Evolutionary conservation across 2,113 vertebrate genomes (phyloP).

Genomic region (Damaliscus lunatus): DNA sequence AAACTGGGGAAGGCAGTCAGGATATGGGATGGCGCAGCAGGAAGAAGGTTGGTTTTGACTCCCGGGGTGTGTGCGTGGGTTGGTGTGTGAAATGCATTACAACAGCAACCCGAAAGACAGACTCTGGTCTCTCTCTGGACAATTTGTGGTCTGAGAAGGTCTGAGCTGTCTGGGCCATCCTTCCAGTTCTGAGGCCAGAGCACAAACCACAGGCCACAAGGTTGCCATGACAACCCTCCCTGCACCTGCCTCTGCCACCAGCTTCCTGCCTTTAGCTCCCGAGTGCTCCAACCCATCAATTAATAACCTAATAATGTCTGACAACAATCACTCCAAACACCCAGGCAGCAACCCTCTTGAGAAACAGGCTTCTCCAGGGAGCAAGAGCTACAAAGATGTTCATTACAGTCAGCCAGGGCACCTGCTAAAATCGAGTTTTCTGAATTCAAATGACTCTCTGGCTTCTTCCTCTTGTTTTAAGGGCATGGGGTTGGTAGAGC

Average conservation of each 20-base stretch:
- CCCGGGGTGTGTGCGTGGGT: neutral
- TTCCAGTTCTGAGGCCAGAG: neutral
- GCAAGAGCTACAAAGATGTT: neutral
- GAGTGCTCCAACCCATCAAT: neutral
- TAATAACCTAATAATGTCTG: slow-evolving; percentile 42
- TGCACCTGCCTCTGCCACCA: neutral
- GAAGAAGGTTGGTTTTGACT: neutral
- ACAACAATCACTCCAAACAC: slow-evolving; percentile 2
- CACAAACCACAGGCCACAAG: neutral
- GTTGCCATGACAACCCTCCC: slow-evolving; percentile 26
- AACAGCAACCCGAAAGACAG: neutral
- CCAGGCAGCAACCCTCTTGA: neutral
- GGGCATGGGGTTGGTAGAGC: neutral
- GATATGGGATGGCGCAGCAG: neutral
- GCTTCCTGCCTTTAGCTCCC: neutral
- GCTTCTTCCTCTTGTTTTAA: neutral
- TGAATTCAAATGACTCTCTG: neutral
- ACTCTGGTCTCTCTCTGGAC: neutral
- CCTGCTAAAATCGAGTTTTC: neutral
- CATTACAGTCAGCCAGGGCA: neutral
- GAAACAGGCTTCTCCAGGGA: slow-evolving; percentile 7
- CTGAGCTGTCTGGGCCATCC: neutral
- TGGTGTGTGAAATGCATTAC: neutral
- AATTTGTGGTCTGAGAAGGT: neutral
- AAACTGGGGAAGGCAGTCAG: neutral